Base-by-base conservation (phyloP, 2,888 invertebrate genomes). In the Nephrocerus scutellatus region DNA sequence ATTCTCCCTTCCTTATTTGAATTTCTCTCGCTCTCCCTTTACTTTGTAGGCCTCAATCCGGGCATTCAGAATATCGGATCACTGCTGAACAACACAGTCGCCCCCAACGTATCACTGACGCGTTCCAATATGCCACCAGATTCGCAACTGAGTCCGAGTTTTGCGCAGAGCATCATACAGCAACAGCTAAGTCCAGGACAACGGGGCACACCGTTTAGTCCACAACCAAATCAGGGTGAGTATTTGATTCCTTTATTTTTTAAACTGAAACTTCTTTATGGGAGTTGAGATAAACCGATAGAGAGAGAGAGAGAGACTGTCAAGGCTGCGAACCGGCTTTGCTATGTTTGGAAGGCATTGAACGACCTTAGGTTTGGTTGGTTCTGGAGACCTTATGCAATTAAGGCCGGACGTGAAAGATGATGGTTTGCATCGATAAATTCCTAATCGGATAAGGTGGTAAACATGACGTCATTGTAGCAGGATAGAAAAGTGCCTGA, bases 61-160 rank as follows among this genome's bases (percentile, higher is more conserved):
- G 62, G 63, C 48, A 54, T 66, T 21, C 60, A 61, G 48, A 89
- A 85, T 57, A 86, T 92, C 56, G 86, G 83, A 61, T 87, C 84
- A 46, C 74, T 93, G 52, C 75, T 91, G 57, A 86, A 84, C 62
- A 84, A 84, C 55, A 83, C 82, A 31, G 69, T 67, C 37, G 87
- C 88, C 47, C 88, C 90, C 38, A 93, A 93, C 68, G 92, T 93
- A 36, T 81, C 91, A 44, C 73, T 92, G 49, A 84, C 86, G 65
- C 73, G 82, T 44, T 77, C 79, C 25, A 75, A 79, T 52, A 67
- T 74, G 52, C 73, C 73, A 10, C 72, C 75, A 43, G 73, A 74
- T 47, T 74, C 74, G 32, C 70, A 79, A 61, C 71, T 81, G 47
- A 82, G 82, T 53, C 80, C 82, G 24, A 74, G 72, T 56, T 77